These are phyloP conservation scores for Holotrichia oblita DNA, from an alignment of 1,140 invertebrate genomes.

Conservation along the genomic window DNA sequence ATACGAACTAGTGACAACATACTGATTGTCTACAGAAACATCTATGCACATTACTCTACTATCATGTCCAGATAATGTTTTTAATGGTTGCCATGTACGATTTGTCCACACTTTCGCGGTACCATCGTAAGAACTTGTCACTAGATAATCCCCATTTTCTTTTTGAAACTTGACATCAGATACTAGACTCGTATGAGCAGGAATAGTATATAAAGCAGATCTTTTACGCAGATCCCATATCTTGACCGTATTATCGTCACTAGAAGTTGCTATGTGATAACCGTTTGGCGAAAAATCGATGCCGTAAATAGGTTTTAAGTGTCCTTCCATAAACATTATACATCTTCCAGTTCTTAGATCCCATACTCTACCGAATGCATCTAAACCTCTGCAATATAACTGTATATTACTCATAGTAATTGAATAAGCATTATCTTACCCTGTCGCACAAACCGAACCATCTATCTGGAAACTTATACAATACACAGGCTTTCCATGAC, in stretches of 20 bases:
- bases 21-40: slow-evolving; percentile 87
- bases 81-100: slow-evolving; percentile 94
- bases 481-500: slow-evolving; percentile 95
- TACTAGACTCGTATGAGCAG: slow-evolving; percentile 92
- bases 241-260: slow-evolving; percentile 93
- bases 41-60: slow-evolving; percentile 95
- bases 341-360: slow-evolving; percentile 96
- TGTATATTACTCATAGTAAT: slow-evolving; percentile 35
- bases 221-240: slow-evolving; percentile 95
- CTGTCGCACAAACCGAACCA: slow-evolving; percentile 92
- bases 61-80: slow-evolving; percentile 94
- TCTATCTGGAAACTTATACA: slow-evolving; percentile 95
- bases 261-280: slow-evolving; percentile 92
- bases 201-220: slow-evolving; percentile 91
- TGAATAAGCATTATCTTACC: slow-evolving; percentile 64
- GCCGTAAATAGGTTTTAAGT: slow-evolving; percentile 89
- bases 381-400: slow-evolving; percentile 76
- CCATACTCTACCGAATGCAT: slow-evolving; percentile 98
- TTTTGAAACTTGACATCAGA: slow-evolving; percentile 90
- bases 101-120: slow-evolving; percentile 95
- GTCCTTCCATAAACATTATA: slow-evolving; percentile 98
- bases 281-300: slow-evolving; percentile 94
- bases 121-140: slow-evolving; percentile 90
- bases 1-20: slow-evolving; percentile 92
- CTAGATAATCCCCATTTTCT: slow-evolving; percentile 82